Evolutionary conservation across 2,888 invertebrate genomes (phyloP), one percentile per base, ranked within the genome.

Genomic region (Drosophila nr. perissopoda): DNA sequence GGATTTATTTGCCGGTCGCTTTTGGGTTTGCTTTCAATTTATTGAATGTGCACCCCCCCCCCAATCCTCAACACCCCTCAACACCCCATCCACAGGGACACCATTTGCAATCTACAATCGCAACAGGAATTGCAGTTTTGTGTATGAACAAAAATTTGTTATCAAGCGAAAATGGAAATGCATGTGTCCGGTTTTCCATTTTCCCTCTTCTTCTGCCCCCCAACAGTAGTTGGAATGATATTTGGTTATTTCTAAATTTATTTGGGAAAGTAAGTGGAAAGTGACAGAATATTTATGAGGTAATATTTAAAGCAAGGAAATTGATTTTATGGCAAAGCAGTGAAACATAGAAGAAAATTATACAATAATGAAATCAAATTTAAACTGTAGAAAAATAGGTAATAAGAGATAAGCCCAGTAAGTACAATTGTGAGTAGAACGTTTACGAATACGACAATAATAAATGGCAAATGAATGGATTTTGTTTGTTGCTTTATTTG

Each of bases 121-220:
- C 4, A 33, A 34, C 21, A 36, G 31, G 33, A 69, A 74, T 57
- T 79, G 77, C 76, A 77, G 51, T 65, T 72, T 61, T 61, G 10
- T 31, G 40, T 34, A 2, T 8, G 7, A 25, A 52, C 64, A 60
- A 64, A 69, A 59, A 66, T 73, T 45, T 60, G 61, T 52, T 56
- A 65, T 65, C 62, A 59, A 84, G 27, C 85, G 70, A 60, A 67
- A 74, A 78, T 76, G 68, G 65, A 80, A 71, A 65, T 87, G 65
- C 69, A 73, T 53, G 72, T 84, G 65, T 69, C 76, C 67, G 45
- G 1, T 51, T 34, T 36, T 38, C 57, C 62, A 52, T 65, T 52
- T 33, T 10, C 27, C 7, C 2, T 25, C 45, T n/a, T n/a, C 8
- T 4, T 10, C n/a, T 40, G 40, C 4, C 34, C 13, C 16, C 13